Base-by-base conservation (phyloP, 1,140 invertebrate genomes). In the Ceratitis capitata region DNA sequence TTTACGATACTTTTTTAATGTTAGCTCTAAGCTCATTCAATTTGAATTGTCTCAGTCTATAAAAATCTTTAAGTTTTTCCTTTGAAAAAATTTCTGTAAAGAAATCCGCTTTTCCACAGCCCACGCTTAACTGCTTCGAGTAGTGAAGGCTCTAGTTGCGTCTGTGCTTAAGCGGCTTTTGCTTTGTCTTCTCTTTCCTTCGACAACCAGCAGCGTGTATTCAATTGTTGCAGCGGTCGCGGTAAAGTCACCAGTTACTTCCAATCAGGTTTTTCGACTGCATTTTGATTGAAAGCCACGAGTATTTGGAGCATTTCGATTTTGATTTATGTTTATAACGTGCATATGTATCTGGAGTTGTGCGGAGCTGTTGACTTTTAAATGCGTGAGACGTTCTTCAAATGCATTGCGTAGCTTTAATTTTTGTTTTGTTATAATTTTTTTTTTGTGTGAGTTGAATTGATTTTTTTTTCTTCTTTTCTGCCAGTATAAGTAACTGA, bases 241-340 rank as follows among this genome's bases (percentile, higher is more conserved):
- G 42, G 39, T 42, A 19, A 45, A 42, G 69, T 47, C 19, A 29
- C n/a, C 19, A 78, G 69, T 23, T 78, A 45, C 69, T 47, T 35
- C 45, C 69, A 45, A 78, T 78, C 69, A 78, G n/a, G 69, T 78
- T 78, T n/a, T 78, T 78, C 39, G 14, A 23, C 69, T 45, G 39
- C 69, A 78, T 78, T 78, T 78, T 78, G 69, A 78, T 78, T 78
- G 69, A 78, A 78, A 78, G 69, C 69, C 61, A 42, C n/a, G 3
- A 78, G 39, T 39, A 9, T 47, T 78, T 78, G 69, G 45, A 26
- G 35, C 69, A 45, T 78, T 78, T 78, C 35, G 26, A 78, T 78
- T 45, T 78, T 78, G 69, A 78, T 78, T 78, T 78, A 78, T 78
- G 69, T n/a, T n/a, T n/a, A n/a, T n/a, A n/a, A n/a, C n/a, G n/a